Conservation (phyloP, 2,113 vertebrate species). For the Coreoperca whiteheadi region DNA sequence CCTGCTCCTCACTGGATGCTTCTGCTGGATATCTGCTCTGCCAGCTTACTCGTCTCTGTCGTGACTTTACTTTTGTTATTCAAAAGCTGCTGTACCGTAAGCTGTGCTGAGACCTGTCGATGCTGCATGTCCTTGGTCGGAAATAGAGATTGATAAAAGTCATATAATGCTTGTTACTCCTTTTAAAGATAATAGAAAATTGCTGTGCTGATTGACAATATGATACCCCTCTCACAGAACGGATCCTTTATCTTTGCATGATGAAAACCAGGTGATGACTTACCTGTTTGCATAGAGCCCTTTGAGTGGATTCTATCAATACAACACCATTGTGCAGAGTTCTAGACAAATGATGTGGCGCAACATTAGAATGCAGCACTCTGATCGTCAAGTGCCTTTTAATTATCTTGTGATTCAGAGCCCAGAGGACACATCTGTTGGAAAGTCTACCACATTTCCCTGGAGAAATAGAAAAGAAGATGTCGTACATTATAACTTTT, state of each 20-base stretch:
- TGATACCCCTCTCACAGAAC: conserved; percentile 16
- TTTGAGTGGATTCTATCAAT: conserved; percentile 58
- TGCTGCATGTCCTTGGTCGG: neutral
- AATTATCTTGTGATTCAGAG: conserved; percentile 78
- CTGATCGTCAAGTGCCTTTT: conserved; percentile 76
- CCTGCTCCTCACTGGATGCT: neutral
- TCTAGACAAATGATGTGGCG: conserved; percentile 45
- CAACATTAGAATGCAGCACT: conserved; percentile 67
- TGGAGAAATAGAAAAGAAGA: conserved; percentile 58
- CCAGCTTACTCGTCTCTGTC: conserved; percentile 12
- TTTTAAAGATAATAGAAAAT: conserved; percentile 6
- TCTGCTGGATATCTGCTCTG: neutral
- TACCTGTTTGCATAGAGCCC: conserved; percentile 41
- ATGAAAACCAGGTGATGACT: conserved; percentile 45
- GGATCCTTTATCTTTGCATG: conserved; percentile 8
- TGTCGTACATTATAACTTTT: conserved; percentile 65
- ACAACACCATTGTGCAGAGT: conserved; percentile 53
- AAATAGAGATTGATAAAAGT: conserved; percentile 27
- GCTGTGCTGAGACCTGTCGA: conserved; percentile 4
- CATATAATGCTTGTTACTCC: neutral
- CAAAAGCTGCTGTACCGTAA: neutral
- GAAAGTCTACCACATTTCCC: conserved; percentile 73
- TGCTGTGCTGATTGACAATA: conserved; percentile 40
- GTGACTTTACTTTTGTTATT: conserved; percentile 1
- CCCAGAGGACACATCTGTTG: conserved; percentile 76